phyloP scores from a whole-genome alignment of 1,140 invertebrate genomes.

The Penaeus chinensis region DNA sequence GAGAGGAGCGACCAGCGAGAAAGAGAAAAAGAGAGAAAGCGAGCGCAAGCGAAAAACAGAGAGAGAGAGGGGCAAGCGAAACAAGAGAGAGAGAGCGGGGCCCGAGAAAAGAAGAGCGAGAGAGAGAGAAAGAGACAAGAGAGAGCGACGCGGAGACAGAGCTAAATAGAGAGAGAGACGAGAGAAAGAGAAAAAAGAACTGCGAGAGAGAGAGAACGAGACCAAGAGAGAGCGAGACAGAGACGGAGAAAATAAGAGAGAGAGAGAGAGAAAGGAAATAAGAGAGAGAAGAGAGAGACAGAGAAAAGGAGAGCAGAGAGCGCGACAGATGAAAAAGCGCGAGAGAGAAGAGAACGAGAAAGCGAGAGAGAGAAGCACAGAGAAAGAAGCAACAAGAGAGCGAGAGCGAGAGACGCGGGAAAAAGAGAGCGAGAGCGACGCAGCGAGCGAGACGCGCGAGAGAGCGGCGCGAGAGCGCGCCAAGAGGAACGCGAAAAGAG shows the following conservation, averaged over 20 bases:
- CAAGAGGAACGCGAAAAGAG: not conserved
- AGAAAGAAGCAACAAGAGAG: not conserved
- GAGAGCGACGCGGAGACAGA: not conserved
- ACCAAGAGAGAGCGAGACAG: not conserved
- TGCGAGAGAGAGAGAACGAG: not conserved
- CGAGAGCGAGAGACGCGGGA: not conserved
- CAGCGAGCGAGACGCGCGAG: no score
- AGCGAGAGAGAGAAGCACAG: not conserved
- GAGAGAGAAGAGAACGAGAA: not conserved
- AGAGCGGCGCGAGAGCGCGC: no score
- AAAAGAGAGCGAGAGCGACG: not conserved
- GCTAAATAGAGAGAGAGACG: not conserved
- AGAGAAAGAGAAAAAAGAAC: not conserved
- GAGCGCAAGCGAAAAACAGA: no score
- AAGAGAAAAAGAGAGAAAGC: constrained; percentile 9
- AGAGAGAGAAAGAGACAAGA: not conserved
- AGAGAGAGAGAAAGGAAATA: not conserved
- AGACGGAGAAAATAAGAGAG: not conserved
- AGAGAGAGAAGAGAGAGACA: constrained; percentile 4
- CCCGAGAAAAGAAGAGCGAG: not conserved
- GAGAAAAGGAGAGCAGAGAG: not conserved
- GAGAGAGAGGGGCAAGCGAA: not conserved
- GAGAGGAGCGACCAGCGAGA: not conserved
- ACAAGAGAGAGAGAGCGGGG: not conserved
- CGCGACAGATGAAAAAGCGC: no score